These are phyloP conservation scores for Temnothorax nylanderi DNA, from an alignment of 1,140 invertebrate species.

Conservation along the genomic window DNA sequence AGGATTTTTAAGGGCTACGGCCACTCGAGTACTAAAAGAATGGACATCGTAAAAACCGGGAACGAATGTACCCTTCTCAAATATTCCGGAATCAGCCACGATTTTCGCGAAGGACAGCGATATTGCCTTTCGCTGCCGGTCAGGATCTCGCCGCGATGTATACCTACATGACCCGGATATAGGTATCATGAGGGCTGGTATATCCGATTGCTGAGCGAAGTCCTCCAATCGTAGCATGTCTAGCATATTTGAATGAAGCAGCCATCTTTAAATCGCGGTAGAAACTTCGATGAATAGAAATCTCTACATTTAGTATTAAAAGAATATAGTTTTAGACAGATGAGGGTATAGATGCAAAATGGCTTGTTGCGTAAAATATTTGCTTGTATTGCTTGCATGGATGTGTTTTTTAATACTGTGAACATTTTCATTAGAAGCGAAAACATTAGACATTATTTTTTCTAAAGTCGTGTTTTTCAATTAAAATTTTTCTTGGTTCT, in stretches of 20 bases:
- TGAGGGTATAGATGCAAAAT: not conserved
- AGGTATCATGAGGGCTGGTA: not conserved
- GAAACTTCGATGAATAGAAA: not conserved
- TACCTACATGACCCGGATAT: not conserved
- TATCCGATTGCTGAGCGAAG: not conserved
- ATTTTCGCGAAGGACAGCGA: constrained; percentile 14
- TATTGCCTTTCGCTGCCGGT: constrained; percentile 13
- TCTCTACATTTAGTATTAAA: not conserved
- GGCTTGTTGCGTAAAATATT: not conserved
- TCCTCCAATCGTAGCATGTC: not conserved
- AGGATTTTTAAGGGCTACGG: constrained; percentile 51
- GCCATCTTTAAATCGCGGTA: not conserved
- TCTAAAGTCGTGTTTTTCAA: not conserved
- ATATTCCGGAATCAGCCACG: constrained; percentile 41
- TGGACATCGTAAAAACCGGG: constrained; percentile 56
- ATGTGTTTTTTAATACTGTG: not conserved
- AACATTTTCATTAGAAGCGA: not conserved
- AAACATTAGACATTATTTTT: not conserved
- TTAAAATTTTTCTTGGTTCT: not conserved
- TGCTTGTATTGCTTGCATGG: not conserved
- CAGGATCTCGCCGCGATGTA: not conserved
- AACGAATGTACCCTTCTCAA: constrained; percentile 35
- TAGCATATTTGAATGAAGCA: not conserved
- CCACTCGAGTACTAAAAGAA: constrained; percentile 40
- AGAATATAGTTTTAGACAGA: not conserved